Base-by-base conservation (phyloP, 1,140 invertebrate species). In the Cydia splendana region DNA sequence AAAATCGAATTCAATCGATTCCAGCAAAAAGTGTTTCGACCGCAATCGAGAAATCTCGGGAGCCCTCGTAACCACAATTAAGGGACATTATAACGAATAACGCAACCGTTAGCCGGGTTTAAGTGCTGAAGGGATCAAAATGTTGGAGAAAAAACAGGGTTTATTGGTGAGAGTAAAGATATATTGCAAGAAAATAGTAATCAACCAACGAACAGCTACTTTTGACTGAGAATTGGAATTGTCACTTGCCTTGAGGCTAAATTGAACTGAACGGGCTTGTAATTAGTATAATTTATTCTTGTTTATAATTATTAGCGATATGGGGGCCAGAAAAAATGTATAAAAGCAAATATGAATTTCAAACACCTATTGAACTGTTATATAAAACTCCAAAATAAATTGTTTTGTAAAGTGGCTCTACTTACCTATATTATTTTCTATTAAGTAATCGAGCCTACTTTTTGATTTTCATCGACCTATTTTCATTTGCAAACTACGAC, bases 1-100 rank as follows among this genome's bases (percentile, higher is more conserved):
- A 79, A 76, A 82, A 81, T 79, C 75, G 75, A 82, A 82, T 82
- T 83, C 80, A 82, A 86, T 83, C 81, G 79, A 45, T 82, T 53
- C 74, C 86, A 85, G 79, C 75, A 85, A 84, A 87, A 87, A 87
- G 82, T 71, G 38, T 67, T 65, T 62, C 30, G 51, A 80, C 80
- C 80, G 75, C 81, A 82, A 75, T 73, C 53, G 67, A 75, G 71
- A 80, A 83, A 79, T 79, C 78, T 57, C 69, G n/a, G 18, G 74
- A 45, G 51, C 48, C 24, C 30, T 15, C 34, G 30, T 9, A 71
- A 71, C 67, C 67, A 71, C 67, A 71, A 71, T 71, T 71, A 71
- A 71, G 67, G 67, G 67, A 71, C 67, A 71, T 71, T 71, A 71
- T 71, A 38, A 42, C 9, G 34, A 71, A 71, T 38, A 38, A 71